Evolutionary conservation across 2,888 invertebrate species (phyloP), one percentile per base, ranked within the genome.

Genomic region (Pyrrhia umbra): DNA sequence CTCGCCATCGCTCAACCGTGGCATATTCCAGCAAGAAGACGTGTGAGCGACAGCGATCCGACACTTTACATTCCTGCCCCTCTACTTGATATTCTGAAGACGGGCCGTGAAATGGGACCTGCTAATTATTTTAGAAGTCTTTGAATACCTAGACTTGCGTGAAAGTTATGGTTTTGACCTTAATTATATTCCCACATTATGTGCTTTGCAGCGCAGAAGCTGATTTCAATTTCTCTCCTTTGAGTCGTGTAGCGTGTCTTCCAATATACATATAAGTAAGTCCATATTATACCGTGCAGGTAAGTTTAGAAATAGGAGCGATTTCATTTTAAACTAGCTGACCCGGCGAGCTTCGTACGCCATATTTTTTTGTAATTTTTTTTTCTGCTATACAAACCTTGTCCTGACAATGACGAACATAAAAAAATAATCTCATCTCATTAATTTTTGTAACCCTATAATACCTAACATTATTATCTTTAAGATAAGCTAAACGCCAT

Each of bases 61-160:
- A 50, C 67, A 45, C 47, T 54, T 55, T 30, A 50, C 61, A 57
- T 67, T 52, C 61, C 49, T 37, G 47, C 20, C 9, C 52, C 9
- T 40, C 43, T 42, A n/a, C 54, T 49, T 49, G 47, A 52, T 52
- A 57, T 56, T 67, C 34, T 40, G 25, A 52, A 40, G 61, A 52
- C 40, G 39, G 43, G 21, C 63, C 49, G 39, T 42, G 42, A 57
- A 64, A 68, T 60, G 45, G 30, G 51, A 42, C 51, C 21, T 27
- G 69, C 52, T 52, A 47, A 67, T 68, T 61, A 66, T 65, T 65
- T 67, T 25, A 43, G 39, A 64, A 39, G 21, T 25, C 23, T 59
- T 57, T 16, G 45, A 27, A 40, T 13, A 46, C 16, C 45, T 27
- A 40, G 16, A 13, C 8, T 25, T 21, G 34, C 40, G 34, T 21